Conservation (phyloP, 2,113 vertebrate genomes). For the Sinocyclocheilus maitianheensis region DNA sequence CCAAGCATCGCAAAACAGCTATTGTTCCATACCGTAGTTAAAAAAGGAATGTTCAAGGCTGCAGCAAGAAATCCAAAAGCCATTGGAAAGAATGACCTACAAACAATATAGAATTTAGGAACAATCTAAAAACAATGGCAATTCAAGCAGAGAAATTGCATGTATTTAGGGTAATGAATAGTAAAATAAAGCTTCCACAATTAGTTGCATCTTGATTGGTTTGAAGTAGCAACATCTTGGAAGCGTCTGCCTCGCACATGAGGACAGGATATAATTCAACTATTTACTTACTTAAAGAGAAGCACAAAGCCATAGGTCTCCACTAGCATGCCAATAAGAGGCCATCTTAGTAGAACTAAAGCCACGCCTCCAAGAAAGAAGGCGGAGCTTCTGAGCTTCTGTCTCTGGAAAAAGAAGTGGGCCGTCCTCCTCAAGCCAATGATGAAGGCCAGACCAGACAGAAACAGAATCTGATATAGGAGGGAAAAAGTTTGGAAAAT, state of each 20-base stretch:
- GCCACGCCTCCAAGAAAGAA: conserved; percentile 87
- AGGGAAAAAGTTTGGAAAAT: background rate
- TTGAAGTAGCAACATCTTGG: background rate
- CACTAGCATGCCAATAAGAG: conserved; percentile 84
- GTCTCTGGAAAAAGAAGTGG: conserved; percentile 87
- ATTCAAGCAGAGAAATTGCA: background rate
- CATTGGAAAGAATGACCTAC: conserved; percentile 85
- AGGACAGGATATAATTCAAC: background rate
- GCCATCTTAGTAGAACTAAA: conserved; percentile 85
- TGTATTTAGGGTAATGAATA: background rate
- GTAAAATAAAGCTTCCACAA: background rate
- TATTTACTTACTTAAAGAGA: conserved; percentile 80
- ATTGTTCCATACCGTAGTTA: conserved; percentile 71
- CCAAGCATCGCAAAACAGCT: background rate
- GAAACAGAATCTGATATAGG: conserved; percentile 81
- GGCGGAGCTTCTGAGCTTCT: conserved; percentile 82
- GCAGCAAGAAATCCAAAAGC: conserved; percentile 80
- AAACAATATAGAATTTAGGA: background rate
- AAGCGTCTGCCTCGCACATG: background rate
- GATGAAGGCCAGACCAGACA: conserved; percentile 82
- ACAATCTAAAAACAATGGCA: background rate
- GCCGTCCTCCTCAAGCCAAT: conserved; percentile 81
- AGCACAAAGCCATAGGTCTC: conserved; percentile 85
- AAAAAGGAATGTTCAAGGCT: conserved; percentile 75
- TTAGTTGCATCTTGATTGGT: background rate